Evolutionary conservation across 2,888 invertebrate species (phyloP).

Genomic region (Philonicus albiceps): DNA sequence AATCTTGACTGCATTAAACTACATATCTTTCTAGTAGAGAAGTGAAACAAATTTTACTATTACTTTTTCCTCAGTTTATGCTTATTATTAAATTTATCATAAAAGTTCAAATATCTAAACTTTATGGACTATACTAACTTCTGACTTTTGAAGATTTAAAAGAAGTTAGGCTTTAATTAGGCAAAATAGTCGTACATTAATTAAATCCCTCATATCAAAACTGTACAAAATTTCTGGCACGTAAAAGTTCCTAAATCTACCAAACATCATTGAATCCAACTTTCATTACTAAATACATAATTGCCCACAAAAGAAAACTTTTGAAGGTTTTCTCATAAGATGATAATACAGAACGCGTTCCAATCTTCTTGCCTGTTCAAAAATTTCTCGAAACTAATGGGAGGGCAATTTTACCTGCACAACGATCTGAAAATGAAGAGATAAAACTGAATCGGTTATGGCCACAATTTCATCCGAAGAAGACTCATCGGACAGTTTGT

Average conservation of each 20-base stretch:
- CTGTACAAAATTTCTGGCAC: too few relatives aligned
- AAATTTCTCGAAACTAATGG: background rate
- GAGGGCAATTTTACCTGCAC: background rate
- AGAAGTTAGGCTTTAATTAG: too few relatives aligned
- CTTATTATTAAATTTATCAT: too few relatives aligned
- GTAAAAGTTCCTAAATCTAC: background rate
- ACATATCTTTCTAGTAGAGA: too few relatives aligned
- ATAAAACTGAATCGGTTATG: constrained; percentile 4
- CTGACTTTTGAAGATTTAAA: too few relatives aligned
- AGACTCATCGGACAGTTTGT: background rate
- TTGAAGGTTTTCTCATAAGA: background rate
- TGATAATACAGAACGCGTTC: background rate
- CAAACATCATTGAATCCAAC: background rate
- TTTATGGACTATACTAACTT: too few relatives aligned
- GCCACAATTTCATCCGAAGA: background rate
- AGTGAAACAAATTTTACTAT: too few relatives aligned
- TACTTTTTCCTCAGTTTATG: too few relatives aligned
- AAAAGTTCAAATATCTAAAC: too few relatives aligned
- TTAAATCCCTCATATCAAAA: too few relatives aligned
- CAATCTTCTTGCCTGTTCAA: background rate
- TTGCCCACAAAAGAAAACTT: background rate
- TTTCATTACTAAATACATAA: background rate
- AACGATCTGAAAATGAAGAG: constrained; percentile 30
- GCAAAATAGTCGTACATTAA: too few relatives aligned
- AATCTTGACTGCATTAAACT: too few relatives aligned